Percentiles rank a stretch among this genome's conserved stretches.
These are phyloP conservation scores for Leptothorax acervorum DNA, from an alignment of 2,888 invertebrate genomes.

Conservation along the genomic window DNA sequence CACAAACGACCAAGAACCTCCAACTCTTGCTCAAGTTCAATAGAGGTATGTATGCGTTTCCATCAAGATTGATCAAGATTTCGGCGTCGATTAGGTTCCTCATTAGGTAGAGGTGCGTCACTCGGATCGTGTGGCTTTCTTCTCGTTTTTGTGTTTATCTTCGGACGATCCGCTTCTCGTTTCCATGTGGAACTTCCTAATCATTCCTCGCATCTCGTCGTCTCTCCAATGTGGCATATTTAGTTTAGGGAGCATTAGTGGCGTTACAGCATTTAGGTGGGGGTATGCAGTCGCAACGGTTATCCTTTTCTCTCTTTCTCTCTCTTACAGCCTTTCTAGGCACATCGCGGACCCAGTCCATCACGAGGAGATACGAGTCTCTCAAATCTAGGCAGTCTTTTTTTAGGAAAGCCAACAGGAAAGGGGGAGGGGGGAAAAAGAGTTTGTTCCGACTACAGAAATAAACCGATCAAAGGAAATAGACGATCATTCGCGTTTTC, in stretches of 20 bases:
- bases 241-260: constrained; percentile 70
- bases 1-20: constrained; percentile 62
- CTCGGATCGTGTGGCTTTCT: constrained; percentile 3
- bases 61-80: constrained; percentile 79
- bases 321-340: constrained; percentile 85
- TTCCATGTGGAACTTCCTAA: constrained; percentile 25
- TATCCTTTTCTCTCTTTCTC: constrained; percentile 73
- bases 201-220: constrained; percentile 43
- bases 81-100: constrained; percentile 81
- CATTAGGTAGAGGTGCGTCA: constrained; percentile 71
- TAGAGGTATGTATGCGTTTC: constrained; percentile 84
- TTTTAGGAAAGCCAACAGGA: constrained; percentile 56
- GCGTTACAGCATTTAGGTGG: constrained; percentile 83
- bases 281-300: constrained; percentile 74
- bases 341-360: constrained; percentile 82
- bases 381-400: constrained; percentile 70
- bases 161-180: constrained; percentile 13
- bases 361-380: constrained; percentile 73
- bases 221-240: constrained; percentile 53
- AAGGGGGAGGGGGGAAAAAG: constrained; percentile 61
- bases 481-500: constrained; percentile 25
- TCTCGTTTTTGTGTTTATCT: constrained; percentile 4
- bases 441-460: constrained; percentile 48
- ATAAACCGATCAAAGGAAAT: constrained; percentile 6
- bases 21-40: constrained; percentile 71